phyloP scores from a whole-genome alignment of 2,113 vertebrate genomes.

The Gnathonemus echidnorhynchus region DNA sequence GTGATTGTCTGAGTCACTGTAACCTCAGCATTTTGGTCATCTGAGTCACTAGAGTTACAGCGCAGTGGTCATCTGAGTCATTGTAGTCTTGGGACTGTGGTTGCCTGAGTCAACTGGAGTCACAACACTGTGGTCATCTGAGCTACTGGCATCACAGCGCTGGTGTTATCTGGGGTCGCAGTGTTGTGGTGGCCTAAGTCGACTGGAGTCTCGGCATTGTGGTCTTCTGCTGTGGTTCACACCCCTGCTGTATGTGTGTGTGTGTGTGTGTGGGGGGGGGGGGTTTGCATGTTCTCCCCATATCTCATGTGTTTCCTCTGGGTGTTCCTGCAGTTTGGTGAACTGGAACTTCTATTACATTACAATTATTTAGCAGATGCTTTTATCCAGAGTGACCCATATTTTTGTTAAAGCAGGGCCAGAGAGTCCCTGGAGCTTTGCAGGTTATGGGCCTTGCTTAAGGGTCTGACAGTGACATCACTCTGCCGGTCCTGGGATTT shows the following conservation, averaged over 20 bases:
- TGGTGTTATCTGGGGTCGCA: neutral
- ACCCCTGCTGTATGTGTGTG: neutral
- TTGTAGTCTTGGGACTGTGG: neutral
- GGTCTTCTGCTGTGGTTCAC: neutral
- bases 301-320: neutral
- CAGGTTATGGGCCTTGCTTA: neutral
- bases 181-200: neutral
- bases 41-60: neutral
- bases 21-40: neutral
- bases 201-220: no score
- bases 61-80: neutral
- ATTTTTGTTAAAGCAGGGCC: neutral
- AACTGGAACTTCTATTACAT: neutral
- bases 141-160: neutral
- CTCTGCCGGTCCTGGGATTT: neutral
- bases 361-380: neutral
- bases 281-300: neutral
- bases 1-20: neutral
- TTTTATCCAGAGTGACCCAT: neutral
- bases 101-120: neutral
- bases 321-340: neutral
- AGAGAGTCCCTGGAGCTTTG: neutral
- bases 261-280: no score
- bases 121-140: neutral
- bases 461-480: neutral